phyloP scores from a whole-genome alignment of 2,113 vertebrate species.

The Macaca mulatta region DNA sequence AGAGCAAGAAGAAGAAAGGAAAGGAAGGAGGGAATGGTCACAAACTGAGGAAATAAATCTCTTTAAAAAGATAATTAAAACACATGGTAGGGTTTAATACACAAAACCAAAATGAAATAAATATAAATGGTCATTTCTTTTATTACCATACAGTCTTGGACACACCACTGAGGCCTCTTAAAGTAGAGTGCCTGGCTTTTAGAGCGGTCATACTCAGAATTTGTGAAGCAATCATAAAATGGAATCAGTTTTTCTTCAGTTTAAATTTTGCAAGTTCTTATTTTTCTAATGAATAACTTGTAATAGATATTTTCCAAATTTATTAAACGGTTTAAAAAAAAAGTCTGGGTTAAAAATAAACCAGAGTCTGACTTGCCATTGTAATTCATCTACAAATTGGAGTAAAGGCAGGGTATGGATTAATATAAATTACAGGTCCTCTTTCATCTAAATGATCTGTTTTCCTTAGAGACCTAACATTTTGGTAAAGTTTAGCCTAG shows the following conservation, averaged over 20 bases:
- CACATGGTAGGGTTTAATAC: neutral
- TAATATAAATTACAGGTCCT: neutral
- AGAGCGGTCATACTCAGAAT: neutral
- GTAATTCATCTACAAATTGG: conserved; percentile 51
- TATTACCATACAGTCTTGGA: neutral
- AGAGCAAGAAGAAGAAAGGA: neutral
- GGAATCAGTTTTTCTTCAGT: neutral
- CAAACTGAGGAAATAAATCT: conserved; percentile 1
- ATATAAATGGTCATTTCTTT: neutral
- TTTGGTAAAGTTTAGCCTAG: conserved; percentile 58
- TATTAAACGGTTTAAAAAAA: conserved; percentile 14
- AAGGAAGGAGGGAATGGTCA: neutral
- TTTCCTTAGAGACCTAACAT: conserved; percentile 61
- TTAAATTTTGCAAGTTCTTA: neutral
- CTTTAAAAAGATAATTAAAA: neutral
- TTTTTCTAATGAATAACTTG: conserved; percentile 1
- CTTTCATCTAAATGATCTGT: conserved; percentile 11
- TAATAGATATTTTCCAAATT: conserved; percentile 41
- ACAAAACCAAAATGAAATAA: neutral
- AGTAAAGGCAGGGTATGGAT: conserved; percentile 43
- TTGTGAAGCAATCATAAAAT: neutral
- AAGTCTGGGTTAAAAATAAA: conserved; percentile 29
- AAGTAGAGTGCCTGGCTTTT: neutral
- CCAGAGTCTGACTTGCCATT: conserved; percentile 56
- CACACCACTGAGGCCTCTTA: neutral